A percentile compares a stretch with the other conserved stretches of the same genome.
These are phyloP conservation scores for Benitochromis conjunctus DNA, from an alignment of 2,113 vertebrate species.

Conservation along the genomic window DNA sequence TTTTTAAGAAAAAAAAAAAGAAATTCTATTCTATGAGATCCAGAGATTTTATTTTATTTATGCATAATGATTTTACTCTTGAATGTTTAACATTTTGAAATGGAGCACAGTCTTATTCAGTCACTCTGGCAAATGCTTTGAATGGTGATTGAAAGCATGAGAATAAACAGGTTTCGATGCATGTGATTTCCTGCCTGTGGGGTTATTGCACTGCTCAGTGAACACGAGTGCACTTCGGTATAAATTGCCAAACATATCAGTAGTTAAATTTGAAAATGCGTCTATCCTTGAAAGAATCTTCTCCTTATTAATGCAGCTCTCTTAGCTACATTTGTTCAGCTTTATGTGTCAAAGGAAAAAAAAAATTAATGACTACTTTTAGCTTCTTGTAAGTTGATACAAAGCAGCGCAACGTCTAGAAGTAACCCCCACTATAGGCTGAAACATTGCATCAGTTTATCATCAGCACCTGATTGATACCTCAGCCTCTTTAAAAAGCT, in stretches of 20 bases:
- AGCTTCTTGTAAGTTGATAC: not conserved
- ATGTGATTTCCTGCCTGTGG: not conserved
- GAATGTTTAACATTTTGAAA: constrained; percentile 31
- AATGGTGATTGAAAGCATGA: constrained; percentile 19
- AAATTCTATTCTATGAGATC: constrained; percentile 47
- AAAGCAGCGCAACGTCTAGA: constrained; percentile 7
- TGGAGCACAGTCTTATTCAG: not conserved
- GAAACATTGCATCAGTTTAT: constrained; percentile 65
- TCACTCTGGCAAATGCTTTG: constrained; percentile 19
- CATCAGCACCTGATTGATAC: constrained; percentile 70
- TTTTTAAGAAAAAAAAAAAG: constrained; percentile 13
- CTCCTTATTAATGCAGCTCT: not conserved
- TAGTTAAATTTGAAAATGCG: not conserved
- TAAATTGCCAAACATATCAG: not conserved
- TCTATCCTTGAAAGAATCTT: not conserved
- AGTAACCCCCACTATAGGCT: constrained; percentile 28
- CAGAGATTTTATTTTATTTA: constrained; percentile 65
- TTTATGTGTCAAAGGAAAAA: not conserved
- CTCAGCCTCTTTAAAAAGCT: constrained; percentile 48
- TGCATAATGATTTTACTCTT: constrained; percentile 31
- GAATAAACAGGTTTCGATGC: constrained; percentile 35
- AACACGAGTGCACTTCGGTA: not conserved
- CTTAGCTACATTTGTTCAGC: not conserved
- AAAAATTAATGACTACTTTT: not conserved
- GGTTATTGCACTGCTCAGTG: not conserved